Percentiles rank a stretch among this genome's conserved stretches.
Evolutionary conservation across 2,797 vertebrate genomes (phyloP).

Genomic region (Tragelaphus oryx): DNA sequence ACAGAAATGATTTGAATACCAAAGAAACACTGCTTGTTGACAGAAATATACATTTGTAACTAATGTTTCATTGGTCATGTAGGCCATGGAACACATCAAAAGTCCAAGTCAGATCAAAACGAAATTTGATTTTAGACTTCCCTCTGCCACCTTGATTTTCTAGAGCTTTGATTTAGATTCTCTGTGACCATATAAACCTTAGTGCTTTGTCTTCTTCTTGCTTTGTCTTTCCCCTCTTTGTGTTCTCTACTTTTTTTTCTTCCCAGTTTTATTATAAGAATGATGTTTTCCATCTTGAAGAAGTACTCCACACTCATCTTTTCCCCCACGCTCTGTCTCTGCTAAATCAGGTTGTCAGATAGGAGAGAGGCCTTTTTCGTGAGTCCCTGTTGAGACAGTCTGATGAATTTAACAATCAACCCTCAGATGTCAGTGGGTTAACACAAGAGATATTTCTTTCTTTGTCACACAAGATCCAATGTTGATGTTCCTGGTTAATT

Average conservation of each 20-base stretch:
- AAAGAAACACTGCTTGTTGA: conserved; percentile 32
- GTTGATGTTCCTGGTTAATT: background rate
- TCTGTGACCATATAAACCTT: background rate
- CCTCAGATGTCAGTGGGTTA: background rate
- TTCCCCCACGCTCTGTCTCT: background rate
- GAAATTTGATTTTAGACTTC: conserved; percentile 41
- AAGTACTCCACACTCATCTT: background rate
- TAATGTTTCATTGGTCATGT: conserved; percentile 6
- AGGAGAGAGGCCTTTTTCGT: background rate
- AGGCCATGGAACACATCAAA: conserved; percentile 13
- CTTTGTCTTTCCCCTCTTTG: background rate
- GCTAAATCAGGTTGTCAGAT: background rate
- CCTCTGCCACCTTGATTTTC: conserved; percentile 1
- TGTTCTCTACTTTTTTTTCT: conserved; percentile 4
- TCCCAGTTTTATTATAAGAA: background rate
- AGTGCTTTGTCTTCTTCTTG: background rate
- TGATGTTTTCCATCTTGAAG: background rate
- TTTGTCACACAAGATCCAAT: background rate
- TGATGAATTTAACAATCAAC: background rate
- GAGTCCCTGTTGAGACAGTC: background rate
- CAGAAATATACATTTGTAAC: background rate
- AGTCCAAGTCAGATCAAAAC: background rate
- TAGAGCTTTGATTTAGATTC: conserved; percentile 11
- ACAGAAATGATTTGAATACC: conserved; percentile 32
- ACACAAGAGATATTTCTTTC: conserved; percentile 3